Conservation (phyloP, 2,888 invertebrate genomes). For the Campoletis raptor region DNA sequence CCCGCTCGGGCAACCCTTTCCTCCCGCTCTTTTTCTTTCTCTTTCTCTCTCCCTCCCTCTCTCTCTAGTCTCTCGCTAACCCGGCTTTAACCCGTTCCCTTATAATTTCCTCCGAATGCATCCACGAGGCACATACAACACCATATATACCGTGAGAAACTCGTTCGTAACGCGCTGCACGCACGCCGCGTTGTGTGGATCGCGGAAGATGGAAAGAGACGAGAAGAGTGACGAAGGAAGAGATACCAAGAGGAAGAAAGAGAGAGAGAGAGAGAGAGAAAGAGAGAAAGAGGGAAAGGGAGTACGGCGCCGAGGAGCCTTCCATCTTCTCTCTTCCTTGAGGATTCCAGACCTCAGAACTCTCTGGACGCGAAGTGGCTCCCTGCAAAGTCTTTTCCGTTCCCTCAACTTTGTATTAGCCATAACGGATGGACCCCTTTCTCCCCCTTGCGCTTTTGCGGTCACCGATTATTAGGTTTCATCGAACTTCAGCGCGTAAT, state of each 20-base stretch:
- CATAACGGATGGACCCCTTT: conserved; percentile 40
- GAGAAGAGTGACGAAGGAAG: conserved; percentile 20
- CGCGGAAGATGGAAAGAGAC: conserved; percentile 26
- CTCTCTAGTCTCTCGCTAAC: conserved; percentile 71
- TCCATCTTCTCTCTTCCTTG: conserved; percentile 56
- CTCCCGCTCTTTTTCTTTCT: conserved; percentile 47
- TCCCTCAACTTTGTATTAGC: conserved; percentile 50
- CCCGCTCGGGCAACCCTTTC: conserved; percentile 52
- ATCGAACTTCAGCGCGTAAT: conserved; percentile 74
- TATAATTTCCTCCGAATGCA: conserved; percentile 83
- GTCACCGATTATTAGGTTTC: conserved; percentile 79
- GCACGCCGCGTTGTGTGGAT: conserved; percentile 68
- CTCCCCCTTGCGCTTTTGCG: conserved; percentile 63
- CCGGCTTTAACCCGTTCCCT: conserved; percentile 81
- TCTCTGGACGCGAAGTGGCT: conserved; percentile 52
- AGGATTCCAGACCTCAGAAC: conserved; percentile 53
- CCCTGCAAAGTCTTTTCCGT: conserved; percentile 52
- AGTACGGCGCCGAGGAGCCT: conserved; percentile 63
- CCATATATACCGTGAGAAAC: conserved; percentile 82
- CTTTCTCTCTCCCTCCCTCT: conserved; percentile 49
- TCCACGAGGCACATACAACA: conserved; percentile 64
- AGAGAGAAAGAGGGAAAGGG: conserved; percentile 25
- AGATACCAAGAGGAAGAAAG: conserved; percentile 25
- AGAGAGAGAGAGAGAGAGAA: conserved; percentile 3
- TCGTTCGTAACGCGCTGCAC: conserved; percentile 81